These are phyloP conservation scores for Agonopterix heracliana DNA, from an alignment of 2,888 invertebrate genomes.

Conservation along the genomic window DNA sequence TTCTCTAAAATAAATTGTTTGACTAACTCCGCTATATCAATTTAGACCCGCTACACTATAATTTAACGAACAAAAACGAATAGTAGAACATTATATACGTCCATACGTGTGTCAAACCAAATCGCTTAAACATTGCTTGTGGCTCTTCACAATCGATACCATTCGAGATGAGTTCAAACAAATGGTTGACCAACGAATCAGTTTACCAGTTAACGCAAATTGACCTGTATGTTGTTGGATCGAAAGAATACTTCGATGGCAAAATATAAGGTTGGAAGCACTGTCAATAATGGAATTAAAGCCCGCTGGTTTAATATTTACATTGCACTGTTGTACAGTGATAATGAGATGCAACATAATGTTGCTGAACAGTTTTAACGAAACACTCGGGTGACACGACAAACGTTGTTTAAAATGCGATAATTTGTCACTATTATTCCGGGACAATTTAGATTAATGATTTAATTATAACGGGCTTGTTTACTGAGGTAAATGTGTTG, in stretches of 20 bases:
- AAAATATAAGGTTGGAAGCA: constrained; percentile 7
- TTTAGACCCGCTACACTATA: constrained; percentile 12
- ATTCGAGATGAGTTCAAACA: constrained; percentile 26
- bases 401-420: constrained; percentile 6
- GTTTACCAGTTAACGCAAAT: constrained; percentile 10
- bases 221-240: constrained; percentile 9
- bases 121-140: constrained; percentile 33
- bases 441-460: constrained; percentile 5
- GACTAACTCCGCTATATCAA: not conserved
- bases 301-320: constrained; percentile 43
- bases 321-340: constrained; percentile 35
- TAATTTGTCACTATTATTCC: constrained; percentile 2
- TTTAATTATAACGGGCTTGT: not conserved
- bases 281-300: constrained; percentile 46
- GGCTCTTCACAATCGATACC: constrained; percentile 34
- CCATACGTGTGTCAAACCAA: constrained; percentile 21
- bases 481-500: not conserved
- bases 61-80: constrained; percentile 37
- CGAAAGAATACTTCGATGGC: not conserved
- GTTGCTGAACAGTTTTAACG: constrained; percentile 15
- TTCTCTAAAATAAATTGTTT: no score
- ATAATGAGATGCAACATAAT: constrained; percentile 39
- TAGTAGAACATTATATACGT: constrained; percentile 25
- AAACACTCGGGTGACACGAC: constrained; percentile 7
- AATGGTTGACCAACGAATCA: constrained; percentile 8